These are phyloP conservation scores for Rhorus exstirpatorius DNA, from an alignment of 2,888 invertebrate species.

Conservation along the genomic window DNA sequence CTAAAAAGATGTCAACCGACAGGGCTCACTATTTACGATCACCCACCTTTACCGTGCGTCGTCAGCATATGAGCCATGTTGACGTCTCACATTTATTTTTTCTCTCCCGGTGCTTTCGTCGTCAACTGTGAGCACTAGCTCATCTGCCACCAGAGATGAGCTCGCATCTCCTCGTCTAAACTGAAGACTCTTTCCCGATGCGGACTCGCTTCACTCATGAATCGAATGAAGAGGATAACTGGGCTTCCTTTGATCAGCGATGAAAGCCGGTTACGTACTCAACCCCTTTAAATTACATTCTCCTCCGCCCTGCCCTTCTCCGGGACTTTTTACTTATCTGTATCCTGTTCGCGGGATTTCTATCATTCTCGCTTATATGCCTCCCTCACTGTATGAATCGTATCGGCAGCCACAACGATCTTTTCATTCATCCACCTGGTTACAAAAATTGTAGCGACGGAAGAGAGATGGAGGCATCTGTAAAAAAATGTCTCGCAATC, in stretches of 20 bases:
- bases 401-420: constrained; percentile 30
- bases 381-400: constrained; percentile 16
- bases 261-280: constrained; percentile 56
- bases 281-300: not conserved
- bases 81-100: constrained; percentile 23
- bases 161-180: constrained; percentile 1
- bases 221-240: constrained; percentile 57
- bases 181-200: constrained; percentile 14
- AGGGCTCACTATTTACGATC: constrained; percentile 2
- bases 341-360: too few relatives aligned
- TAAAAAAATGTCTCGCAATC: too few relatives aligned
- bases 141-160: too few relatives aligned
- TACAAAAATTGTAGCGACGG: constrained; percentile 12
- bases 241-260: constrained; percentile 62
- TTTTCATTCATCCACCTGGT: constrained; percentile 52
- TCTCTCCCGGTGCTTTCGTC: constrained; percentile 5
- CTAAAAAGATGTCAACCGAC: not conserved
- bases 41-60: constrained; percentile 21
- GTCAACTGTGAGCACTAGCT: too few relatives aligned
- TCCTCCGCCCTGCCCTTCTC: not conserved
- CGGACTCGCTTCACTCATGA: constrained; percentile 48
- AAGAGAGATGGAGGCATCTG: not conserved
- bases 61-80: constrained; percentile 8
- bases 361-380: not conserved
- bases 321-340: not conserved